Evolutionary conservation across 2,797 vertebrate genomes (phyloP), one percentile per base, ranked within the genome.

Genomic region (Brachymystax lenok): DNA sequence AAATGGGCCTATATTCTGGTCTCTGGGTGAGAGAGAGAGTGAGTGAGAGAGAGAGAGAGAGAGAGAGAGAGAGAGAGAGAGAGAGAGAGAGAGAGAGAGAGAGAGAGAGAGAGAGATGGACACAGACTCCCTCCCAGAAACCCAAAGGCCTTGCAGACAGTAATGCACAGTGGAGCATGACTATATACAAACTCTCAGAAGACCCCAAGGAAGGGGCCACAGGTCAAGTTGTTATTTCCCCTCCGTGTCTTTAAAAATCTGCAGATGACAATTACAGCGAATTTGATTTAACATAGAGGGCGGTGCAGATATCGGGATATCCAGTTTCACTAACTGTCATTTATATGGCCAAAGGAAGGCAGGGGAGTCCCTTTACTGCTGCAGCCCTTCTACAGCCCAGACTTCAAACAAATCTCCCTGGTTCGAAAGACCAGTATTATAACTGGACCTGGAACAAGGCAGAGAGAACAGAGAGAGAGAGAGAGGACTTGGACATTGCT

Each of bases 261-360:
- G 61, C 81, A 83, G 82, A 92, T 91, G 92, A 93, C 91, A 90
- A 94, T 94, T 93, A 92, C 71, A 52, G 86, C 19, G 73, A 84
- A 93, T 93, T 93, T 93, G 92, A 95, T 94, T 94, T 92, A 94
- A 92, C 89, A 82, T 91, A 88, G 88, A 68, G 74, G 85, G 83
- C 77, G 28, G 81, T 73, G 59, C 50, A 83, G 87, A 89, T 90
- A 92, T 90, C 83, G 40, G 75, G 77, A 77, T 74, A 88, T 95
- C 88, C 2, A 0, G 85, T 95, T 95, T 95, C 94, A 94, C 92
- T 89, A 91, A 92, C 92, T 95, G 94, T 93, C 93, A 94, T 91
- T 94, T 94, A 93, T 91, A 93, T 79, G 84, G 80, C 88, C 81
- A 74, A 64, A 81, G 88, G 82, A 90, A 87, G 81, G 86, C 83